phyloP scores from a whole-genome alignment of 2,113 vertebrate species.

The Cynopterus brachyotis region DNA sequence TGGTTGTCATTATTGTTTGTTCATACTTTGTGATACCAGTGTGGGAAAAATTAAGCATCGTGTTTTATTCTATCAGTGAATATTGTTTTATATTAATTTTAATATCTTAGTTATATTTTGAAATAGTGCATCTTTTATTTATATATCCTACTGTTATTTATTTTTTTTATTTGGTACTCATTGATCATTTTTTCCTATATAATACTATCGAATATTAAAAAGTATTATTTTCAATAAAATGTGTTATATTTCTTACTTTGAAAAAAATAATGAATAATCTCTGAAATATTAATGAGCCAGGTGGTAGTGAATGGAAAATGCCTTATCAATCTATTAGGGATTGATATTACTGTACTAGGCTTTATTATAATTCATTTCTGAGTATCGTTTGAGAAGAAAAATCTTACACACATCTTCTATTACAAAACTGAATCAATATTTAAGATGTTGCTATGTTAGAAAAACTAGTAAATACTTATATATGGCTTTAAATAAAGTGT shows the following conservation, averaged over 20 bases:
- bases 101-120: neutral
- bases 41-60: neutral
- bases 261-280: neutral
- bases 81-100: neutral
- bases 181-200: neutral
- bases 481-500: slow-evolving; percentile 39
- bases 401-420: neutral
- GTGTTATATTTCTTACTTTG: neutral
- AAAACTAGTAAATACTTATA: neutral
- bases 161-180: neutral
- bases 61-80: neutral
- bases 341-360: neutral
- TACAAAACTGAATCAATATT: neutral
- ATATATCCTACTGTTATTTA: neutral
- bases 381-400: neutral
- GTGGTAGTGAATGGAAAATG: neutral
- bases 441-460: neutral
- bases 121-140: neutral
- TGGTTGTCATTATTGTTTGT: neutral
- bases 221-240: neutral
- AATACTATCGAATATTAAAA: neutral
- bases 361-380: slow-evolving; percentile 8
- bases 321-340: neutral
- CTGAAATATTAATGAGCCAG: neutral
- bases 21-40: neutral